These are phyloP conservation scores for Alligator sinensis DNA, from an alignment of 2,113 vertebrate genomes.

Conservation along the genomic window DNA sequence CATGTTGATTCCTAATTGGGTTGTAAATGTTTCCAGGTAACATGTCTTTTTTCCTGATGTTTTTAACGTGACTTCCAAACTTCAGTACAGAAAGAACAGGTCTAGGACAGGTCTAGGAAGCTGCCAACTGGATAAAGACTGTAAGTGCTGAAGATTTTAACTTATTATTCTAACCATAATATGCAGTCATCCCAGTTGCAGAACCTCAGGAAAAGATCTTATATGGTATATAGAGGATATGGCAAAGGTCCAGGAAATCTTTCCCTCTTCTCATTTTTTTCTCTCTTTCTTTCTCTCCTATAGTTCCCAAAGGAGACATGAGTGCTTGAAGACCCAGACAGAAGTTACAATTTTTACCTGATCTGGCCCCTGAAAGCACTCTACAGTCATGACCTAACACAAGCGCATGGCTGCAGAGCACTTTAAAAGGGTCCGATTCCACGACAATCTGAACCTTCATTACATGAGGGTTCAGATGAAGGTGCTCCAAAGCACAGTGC, in stretches of 20 bases:
- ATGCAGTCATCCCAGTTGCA: background rate
- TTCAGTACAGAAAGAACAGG: background rate
- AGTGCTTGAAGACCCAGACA: background rate
- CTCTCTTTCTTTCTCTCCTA: background rate
- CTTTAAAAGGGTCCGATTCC: too few species aligned
- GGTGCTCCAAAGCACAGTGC: too few species aligned
- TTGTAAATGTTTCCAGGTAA: background rate
- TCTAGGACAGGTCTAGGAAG: background rate
- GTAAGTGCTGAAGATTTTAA: accelerated
- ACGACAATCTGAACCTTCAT: too few species aligned
- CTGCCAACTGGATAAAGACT: background rate
- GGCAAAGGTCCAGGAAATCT: background rate
- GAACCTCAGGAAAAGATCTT: background rate
- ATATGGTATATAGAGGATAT: background rate
- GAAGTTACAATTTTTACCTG: background rate
- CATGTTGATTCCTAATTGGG: background rate
- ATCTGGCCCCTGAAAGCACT: too few species aligned
- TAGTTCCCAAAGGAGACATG: background rate
- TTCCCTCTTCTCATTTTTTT: background rate
- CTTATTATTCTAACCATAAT: background rate
- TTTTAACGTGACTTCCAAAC: background rate
- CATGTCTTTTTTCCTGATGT: background rate
- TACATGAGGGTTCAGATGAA: too few species aligned
- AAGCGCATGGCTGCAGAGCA: too few species aligned
- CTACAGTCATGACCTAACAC: too few species aligned